Evolutionary conservation across 2,113 vertebrate species (phyloP), one percentile per base, ranked within the genome.

Genomic region (Oncorhynchus nerka): DNA sequence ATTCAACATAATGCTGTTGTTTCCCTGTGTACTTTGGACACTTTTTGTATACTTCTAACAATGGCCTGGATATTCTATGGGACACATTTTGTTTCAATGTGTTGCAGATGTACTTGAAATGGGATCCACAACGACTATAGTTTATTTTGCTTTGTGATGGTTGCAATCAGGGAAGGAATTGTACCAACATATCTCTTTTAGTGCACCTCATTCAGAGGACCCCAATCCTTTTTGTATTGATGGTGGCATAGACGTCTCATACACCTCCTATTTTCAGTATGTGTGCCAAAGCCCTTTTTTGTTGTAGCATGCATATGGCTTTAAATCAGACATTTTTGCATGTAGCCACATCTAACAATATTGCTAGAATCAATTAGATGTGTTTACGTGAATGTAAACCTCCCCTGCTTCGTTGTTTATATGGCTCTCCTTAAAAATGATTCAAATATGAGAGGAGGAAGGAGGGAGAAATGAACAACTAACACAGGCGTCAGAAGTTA

Each of bases 361-460:
- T 62, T 22, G 20, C 19, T 16, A 62, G 19, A 22, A 62, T 62
- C 55, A 8, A 57, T 57, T 57, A 57, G 4, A 57, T 62, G n/a
- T 22, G n/a, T 62, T 62, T 62, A 62, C n/a, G 32, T 68, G 59
- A 70, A 62, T 76, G 15, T 26, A 68, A 67, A 6, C 59, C 67
- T 16, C 4, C 59, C 5, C 57, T 78, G 64, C 69, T 68, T 73
- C 5, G 20, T 24, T 61, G 24, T 4, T 59, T 24, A 70, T 70
- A 69, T 32, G 15, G 22, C 71, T 76, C 3, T 73, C 64, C 65
- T 13, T 26, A 59, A 77, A 77, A 30, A 34, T 20, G 3, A 76
- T 66, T 66, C 39, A 13, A 15, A 32, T 4, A 22, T 4, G n/a
- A 30, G 22, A 49, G 24, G 4, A 2, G 28, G 49, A 72, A 13